phyloP scores from a whole-genome alignment of 2,113 vertebrate species.

The Clarias magur region DNA sequence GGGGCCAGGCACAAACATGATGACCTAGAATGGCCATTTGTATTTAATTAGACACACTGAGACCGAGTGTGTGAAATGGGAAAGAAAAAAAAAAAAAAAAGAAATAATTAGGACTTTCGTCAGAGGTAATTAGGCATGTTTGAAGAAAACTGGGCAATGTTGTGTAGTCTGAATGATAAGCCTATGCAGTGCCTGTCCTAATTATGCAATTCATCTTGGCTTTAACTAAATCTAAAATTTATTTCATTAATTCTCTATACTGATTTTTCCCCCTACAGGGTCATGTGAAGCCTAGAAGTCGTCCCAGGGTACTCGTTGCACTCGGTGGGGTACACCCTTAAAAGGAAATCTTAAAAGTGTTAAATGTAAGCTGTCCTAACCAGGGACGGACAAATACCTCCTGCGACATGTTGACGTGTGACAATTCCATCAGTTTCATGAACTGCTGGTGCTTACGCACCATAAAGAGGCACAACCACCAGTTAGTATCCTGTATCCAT shows the following conservation, averaged over 20 bases:
- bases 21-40: background rate
- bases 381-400: too few species aligned
- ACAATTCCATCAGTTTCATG: too few species aligned
- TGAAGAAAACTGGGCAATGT: background rate
- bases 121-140: background rate
- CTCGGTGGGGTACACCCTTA: too few species aligned
- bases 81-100: background rate
- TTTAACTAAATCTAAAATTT: background rate
- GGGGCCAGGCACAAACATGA: background rate
- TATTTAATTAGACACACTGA: constrained; percentile 8
- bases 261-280: too few species aligned
- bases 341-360: too few species aligned
- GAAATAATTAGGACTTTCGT: constrained; percentile 23
- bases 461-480: too few species aligned
- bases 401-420: too few species aligned
- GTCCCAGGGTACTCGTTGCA: too few species aligned
- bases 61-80: background rate
- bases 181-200: background rate
- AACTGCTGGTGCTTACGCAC: too few species aligned
- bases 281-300: too few species aligned
- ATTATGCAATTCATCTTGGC: background rate
- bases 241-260: background rate
- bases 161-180: background rate
- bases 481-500: too few species aligned
- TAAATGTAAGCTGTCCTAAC: too few species aligned